Conservation (phyloP, 2,113 vertebrate species). For the Uria aalge region DNA sequence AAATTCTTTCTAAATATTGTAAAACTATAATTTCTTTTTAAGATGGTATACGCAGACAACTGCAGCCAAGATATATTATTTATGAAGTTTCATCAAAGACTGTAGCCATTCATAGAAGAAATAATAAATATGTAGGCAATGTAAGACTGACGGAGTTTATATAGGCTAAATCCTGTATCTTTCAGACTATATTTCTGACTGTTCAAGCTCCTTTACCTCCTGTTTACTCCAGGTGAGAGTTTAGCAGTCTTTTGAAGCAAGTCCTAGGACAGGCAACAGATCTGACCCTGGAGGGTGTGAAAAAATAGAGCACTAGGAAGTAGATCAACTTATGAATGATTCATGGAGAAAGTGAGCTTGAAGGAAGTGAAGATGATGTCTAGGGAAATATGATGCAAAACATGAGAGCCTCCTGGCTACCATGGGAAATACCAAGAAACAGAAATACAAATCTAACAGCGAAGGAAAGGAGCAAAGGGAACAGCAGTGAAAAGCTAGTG, state of each 20-base stretch:
- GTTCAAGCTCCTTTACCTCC: background rate
- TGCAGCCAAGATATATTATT: slow-evolving; percentile 43
- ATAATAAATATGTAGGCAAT: slow-evolving; percentile 13
- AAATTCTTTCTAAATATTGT: background rate
- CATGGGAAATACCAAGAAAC: background rate
- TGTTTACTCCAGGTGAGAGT: background rate
- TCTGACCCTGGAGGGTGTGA: background rate
- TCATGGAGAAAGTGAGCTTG: background rate
- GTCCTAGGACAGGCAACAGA: background rate
- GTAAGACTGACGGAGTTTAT: background rate
- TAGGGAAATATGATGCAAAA: background rate
- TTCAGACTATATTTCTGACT: background rate
- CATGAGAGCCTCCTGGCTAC: background rate
- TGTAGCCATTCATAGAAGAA: background rate
- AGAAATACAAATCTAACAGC: background rate
- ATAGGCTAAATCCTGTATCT: background rate
- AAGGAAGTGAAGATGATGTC: slow-evolving; percentile 13
- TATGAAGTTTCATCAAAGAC: slow-evolving; percentile 41
- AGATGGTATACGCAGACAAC: background rate
- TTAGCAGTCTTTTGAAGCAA: background rate
- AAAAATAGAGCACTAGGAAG: slow-evolving; percentile 8
- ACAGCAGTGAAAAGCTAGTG: background rate
- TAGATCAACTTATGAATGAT: slow-evolving; percentile 37
- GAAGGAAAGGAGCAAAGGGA: background rate
- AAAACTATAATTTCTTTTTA: background rate